Conservation (phyloP, 2,888 invertebrate genomes). For the Osedax frankpressi region DNA sequence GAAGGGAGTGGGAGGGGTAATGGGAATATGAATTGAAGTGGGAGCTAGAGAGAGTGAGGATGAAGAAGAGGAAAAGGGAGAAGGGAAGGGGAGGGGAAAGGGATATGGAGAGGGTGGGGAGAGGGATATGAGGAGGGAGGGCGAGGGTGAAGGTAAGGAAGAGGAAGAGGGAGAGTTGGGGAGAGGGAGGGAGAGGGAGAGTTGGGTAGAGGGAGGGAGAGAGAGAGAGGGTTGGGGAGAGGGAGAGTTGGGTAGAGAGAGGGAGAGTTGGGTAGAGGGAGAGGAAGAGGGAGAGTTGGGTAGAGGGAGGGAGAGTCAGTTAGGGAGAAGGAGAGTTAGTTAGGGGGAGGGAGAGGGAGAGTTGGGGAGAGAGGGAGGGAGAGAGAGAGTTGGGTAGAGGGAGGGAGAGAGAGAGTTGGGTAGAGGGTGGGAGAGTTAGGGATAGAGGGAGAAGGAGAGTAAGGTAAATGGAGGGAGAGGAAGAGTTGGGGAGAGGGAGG, state of each 20-base stretch:
- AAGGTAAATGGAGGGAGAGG: constrained; percentile 9
- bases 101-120: background rate
- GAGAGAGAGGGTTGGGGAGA: no score
- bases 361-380: constrained; percentile 6
- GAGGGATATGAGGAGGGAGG: constrained; percentile 3
- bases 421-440: background rate
- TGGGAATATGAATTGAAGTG: no score
- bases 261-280: background rate
- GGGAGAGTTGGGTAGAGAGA: background rate
- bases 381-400: background rate
- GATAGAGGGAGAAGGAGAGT: background rate
- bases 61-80: no score
- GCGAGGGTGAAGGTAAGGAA: no score
- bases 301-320: background rate
- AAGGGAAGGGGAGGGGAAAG: background rate
- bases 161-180: no score
- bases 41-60: no score
- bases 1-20: no score
- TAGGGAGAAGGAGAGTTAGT: background rate
- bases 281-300: constrained; percentile 3
- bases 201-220: no score
- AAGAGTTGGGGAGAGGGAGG: background rate
- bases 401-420: background rate
- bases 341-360: background rate
- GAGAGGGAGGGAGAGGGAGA: no score